Percentiles rank a stretch among this genome's conserved stretches.
Evolutionary conservation across 2,888 invertebrate genomes (phyloP).

Genomic region (Epirrhoe alternata): DNA sequence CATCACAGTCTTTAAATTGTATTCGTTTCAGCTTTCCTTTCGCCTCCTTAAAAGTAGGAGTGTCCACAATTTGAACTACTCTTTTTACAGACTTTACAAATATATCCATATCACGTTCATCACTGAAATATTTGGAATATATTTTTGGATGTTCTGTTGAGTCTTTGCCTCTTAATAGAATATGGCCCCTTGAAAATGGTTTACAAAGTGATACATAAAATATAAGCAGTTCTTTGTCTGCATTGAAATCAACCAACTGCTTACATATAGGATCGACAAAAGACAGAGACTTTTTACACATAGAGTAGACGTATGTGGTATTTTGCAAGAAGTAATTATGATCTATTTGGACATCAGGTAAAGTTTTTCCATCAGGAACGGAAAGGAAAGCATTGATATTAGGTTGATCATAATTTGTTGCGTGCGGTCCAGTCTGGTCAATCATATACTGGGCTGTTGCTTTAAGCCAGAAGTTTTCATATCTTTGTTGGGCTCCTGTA

Average conservation of each 20-base stretch:
- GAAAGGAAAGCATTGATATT: conserved; percentile 76
- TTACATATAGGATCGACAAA: conserved; percentile 68
- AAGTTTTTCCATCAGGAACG: conserved; percentile 57
- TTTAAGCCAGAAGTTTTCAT: conserved; percentile 66
- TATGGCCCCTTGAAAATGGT: conserved; percentile 69
- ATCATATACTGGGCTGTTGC: conserved; percentile 72
- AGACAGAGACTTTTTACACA: conserved; percentile 64
- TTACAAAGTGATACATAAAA: conserved; percentile 72
- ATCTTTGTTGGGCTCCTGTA: conserved; percentile 62
- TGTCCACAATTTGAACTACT: conserved; percentile 65
- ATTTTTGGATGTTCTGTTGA: conserved; percentile 70
- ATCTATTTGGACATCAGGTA: conserved; percentile 77
- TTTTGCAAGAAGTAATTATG: conserved; percentile 76
- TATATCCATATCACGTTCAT: conserved; percentile 65
- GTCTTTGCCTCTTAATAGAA: conserved; percentile 62
- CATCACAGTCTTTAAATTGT: conserved; percentile 65
- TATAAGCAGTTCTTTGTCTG: conserved; percentile 69
- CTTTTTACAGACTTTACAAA: conserved; percentile 66
- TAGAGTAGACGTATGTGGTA: conserved; percentile 64
- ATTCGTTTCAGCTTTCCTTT: conserved; percentile 70
- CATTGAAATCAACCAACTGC: conserved; percentile 67
- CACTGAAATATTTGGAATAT: conserved; percentile 71
- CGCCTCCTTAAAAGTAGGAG: conserved; percentile 61
- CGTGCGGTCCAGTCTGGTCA: conserved; percentile 69
- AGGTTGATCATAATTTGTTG: conserved; percentile 75